Base-by-base conservation (phyloP, 2,797 vertebrate species). In the Bucorvus abyssinicus region DNA sequence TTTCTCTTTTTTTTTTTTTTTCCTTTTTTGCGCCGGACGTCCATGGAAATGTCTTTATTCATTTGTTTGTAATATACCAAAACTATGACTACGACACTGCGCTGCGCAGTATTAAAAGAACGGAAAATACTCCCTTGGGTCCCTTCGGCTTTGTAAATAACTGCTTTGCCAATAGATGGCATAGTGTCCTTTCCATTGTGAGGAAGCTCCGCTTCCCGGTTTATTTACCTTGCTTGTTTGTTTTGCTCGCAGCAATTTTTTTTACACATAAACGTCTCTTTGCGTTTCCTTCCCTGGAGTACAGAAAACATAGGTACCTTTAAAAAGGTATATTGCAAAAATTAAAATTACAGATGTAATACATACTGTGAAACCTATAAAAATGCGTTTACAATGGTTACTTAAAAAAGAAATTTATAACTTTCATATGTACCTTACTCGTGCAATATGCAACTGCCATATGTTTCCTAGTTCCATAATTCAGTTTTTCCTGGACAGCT, bases 401-500 rank as follows among this genome's bases (percentile, higher is more conserved):
- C 97, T 98, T 97, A 97, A 97, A 97, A 97, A 98, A 97, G 95
- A 98, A 97, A 98, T 98, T 98, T 98, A 98, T 98, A 98, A 98
- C 97, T 97, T 98, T 97, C 98, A 98, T 97, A 98, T 98, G 97
- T 97, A 97, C 97, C 97, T 98, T 97, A 95, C 96, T 96, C 89
- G 88, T 67, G 96, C 97, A 97, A 98, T 96, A 97, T 96, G 97
- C 97, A 97, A 97, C 95, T 90, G 95, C 98, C 97, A 97, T 98
- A 96, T 98, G 98, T 98, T 98, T 98, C 97, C 97, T 97, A 97
- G 97, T 97, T 97, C 95, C 97, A 97, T 97, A 97, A 98, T 97
- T 98, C 97, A 97, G 97, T 96, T 98, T 97, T 98, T 98, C 96
- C 97, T 95, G 97, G 96, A 98, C 97, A 98, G 97, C 97, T 98